phyloP scores from a whole-genome alignment of 2,888 invertebrate species.

The Gisinianus flammeolus region DNA sequence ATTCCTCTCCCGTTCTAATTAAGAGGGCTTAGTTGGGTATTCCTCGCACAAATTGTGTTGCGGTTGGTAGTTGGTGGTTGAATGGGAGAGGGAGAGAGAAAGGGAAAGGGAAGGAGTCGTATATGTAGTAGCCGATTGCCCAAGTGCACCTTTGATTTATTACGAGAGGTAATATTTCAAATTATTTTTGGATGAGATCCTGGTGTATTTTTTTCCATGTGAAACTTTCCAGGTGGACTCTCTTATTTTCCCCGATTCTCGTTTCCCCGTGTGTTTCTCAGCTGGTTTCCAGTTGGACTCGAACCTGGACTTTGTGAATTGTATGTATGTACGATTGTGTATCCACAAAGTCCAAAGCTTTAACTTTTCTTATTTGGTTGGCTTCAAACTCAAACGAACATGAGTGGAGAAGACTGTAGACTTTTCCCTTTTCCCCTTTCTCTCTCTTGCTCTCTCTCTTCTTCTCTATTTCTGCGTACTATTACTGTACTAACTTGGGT shows the following conservation, averaged over 20 bases:
- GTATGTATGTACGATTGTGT: neutral
- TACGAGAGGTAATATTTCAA: conserved; percentile 35
- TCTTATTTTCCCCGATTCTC: neutral
- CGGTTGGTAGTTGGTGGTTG: neutral
- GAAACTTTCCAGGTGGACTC: conserved; percentile 31
- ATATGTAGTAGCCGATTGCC: neutral
- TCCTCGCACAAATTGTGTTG: neutral
- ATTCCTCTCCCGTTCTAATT: neutral
- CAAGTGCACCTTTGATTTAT: conserved; percentile 36
- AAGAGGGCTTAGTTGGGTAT: neutral
- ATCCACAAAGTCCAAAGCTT: neutral
- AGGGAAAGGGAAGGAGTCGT: neutral
- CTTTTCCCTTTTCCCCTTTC: neutral
- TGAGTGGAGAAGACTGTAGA: neutral
- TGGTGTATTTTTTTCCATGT: conserved; percentile 18
- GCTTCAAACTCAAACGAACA: too few relatives aligned
- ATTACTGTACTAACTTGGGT: neutral
- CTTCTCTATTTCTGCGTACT: neutral
- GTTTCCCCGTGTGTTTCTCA: neutral
- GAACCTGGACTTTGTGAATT: neutral
- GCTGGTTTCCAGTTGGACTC: neutral
- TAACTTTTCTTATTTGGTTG: too few relatives aligned
- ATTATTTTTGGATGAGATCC: conserved; percentile 38
- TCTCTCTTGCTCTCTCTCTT: neutral
- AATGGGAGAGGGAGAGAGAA: neutral